phyloP scores from a whole-genome alignment of 2,797 vertebrate genomes.

The Sebastes minor region DNA sequence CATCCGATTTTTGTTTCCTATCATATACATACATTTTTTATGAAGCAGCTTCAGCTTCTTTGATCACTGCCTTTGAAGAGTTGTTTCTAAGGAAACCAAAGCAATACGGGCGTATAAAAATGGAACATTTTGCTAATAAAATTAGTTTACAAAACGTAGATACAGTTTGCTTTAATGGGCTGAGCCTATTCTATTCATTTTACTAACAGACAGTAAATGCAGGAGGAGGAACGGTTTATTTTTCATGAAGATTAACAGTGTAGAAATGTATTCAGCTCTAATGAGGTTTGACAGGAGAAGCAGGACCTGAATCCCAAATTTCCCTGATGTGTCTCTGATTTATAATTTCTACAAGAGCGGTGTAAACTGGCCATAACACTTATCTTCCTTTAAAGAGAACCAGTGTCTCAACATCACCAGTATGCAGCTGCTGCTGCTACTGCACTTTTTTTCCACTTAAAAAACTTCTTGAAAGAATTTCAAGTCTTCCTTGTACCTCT shows the following conservation, averaged over 20 bases:
- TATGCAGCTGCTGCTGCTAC: background rate
- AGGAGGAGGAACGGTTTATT: background rate
- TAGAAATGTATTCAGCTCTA: background rate
- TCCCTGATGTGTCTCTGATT: background rate
- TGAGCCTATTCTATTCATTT: background rate
- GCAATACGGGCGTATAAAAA: background rate
- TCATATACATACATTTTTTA: background rate
- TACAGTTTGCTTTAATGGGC: background rate
- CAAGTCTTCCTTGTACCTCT: background rate
- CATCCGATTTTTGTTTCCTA: background rate
- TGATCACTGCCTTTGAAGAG: background rate
- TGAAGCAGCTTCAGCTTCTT: background rate
- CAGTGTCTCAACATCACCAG: background rate
- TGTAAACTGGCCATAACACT: background rate
- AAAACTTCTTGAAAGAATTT: background rate
- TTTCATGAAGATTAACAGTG: background rate
- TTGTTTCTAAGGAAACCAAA: slow-evolving; percentile 28
- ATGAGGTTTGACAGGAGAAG: background rate
- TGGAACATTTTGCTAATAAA: background rate
- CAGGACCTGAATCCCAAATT: background rate
- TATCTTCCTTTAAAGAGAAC: background rate
- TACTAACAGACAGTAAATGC: background rate
- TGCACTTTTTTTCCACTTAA: background rate
- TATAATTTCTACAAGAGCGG: background rate
- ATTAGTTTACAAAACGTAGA: background rate